Evolutionary conservation across 2,113 vertebrate genomes (phyloP).

Genomic region (Cercocebus atys): DNA sequence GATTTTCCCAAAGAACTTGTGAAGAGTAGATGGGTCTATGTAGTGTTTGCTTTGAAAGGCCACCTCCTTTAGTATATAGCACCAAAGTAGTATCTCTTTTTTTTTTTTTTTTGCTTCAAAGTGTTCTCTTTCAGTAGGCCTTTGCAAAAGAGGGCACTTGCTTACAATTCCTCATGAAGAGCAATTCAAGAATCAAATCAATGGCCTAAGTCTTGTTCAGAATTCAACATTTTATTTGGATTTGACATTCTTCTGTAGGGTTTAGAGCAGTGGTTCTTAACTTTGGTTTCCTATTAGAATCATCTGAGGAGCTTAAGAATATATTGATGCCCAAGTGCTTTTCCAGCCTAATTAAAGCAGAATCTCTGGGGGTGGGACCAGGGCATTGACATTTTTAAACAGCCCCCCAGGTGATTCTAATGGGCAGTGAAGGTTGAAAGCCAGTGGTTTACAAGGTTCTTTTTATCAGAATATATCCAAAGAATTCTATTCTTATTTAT

Average conservation of each 20-base stretch:
- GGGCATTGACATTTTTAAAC: neutral
- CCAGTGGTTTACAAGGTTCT: neutral
- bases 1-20: constrained; percentile 19
- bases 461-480: neutral
- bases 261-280: constrained; percentile 45
- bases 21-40: constrained; percentile 19
- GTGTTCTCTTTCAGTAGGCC: constrained; percentile 60
- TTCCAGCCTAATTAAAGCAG: constrained; percentile 53
- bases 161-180: constrained; percentile 64
- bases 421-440: neutral
- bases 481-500: neutral
- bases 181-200: constrained; percentile 70
- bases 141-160: constrained; percentile 70
- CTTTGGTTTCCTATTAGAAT: constrained; percentile 42
- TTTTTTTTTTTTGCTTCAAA: neutral
- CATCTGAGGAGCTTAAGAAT: constrained; percentile 10
- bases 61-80: constrained; percentile 41
- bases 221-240: constrained; percentile 67
- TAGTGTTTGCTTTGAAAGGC: constrained; percentile 64
- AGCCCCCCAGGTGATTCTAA: neutral
- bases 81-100: neutral
- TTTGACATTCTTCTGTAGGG: constrained; percentile 48
- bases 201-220: constrained; percentile 59
- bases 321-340: constrained; percentile 1
- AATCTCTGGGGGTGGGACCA: neutral